Conservation (phyloP, 2,113 vertebrate genomes). For the Gallinago media region DNA sequence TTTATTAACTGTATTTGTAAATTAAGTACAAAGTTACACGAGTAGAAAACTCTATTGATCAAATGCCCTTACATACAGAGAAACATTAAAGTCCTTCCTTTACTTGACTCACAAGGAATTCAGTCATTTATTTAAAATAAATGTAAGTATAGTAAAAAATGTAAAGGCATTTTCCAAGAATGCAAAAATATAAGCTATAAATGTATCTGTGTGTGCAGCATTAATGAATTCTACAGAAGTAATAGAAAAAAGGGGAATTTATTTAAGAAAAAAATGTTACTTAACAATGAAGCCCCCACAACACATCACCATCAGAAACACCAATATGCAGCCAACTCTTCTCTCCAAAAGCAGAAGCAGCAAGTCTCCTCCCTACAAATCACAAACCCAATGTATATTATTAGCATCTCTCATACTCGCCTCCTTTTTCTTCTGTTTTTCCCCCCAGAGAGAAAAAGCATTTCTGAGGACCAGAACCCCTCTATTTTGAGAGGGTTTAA, state of each 20-base stretch:
- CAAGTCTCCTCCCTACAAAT: not conserved
- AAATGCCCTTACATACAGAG: not conserved
- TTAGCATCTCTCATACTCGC: not conserved
- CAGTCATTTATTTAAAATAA: not conserved
- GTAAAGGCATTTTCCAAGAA: not conserved
- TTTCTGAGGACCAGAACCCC: not conserved
- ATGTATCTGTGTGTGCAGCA: not conserved
- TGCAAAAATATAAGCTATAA: not conserved
- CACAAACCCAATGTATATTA: not conserved
- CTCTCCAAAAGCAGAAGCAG: not conserved
- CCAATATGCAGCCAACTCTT: not conserved
- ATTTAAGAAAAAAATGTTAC: not conserved
- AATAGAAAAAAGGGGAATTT: not conserved
- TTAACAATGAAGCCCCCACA: not conserved
- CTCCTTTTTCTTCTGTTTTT: not conserved
- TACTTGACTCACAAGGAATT: not conserved
- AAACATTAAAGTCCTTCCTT: not conserved
- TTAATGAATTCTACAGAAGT: not conserved
- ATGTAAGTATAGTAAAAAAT: accelerated
- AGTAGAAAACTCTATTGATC: not conserved
- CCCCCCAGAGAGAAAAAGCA: not conserved
- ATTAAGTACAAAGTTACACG: not conserved
- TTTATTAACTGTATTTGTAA: too few relatives aligned
- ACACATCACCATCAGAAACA: not conserved
- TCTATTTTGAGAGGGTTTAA: not conserved